Evolutionary conservation across 2,797 vertebrate genomes (phyloP), one percentile per base, ranked within the genome.

Genomic region (Chelidonichthys spinosus): DNA sequence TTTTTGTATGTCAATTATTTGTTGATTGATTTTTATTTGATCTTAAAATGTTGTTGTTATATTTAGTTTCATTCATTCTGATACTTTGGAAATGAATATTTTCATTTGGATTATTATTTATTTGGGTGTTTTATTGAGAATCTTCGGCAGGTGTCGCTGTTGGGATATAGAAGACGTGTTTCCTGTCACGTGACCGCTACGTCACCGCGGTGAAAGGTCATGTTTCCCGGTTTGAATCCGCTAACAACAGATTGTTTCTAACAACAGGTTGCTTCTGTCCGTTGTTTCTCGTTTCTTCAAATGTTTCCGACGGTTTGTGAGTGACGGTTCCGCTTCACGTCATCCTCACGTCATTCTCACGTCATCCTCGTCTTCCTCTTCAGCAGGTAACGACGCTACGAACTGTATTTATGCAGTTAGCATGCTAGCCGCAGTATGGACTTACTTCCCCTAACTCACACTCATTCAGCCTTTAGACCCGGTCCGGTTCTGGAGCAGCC

Each of bases 141-240:
- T 8, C 5, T 32, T 42, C 64, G 10, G 1, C 14, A 47, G 39
- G 35, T 4, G 56, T 55, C 64, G 49, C 56, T 62, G 56, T 67
- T 60, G 9, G 1, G 0, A 0, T 10, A 2, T 1, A 0, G 1
- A 7, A 6, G 35, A 0, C 13, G 4, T 7, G 10, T n/a, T 37
- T 47, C 7, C 33, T 3, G 66, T 54, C 10, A 65, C 25, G 15
- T 55, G 47, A 11, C 3, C 1, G 1, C 0, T 7, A 0, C 6
- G 18, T 33, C 50, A 53, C 74, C 13, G 68, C 49, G 32, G 13
- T 50, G 46, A 60, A 3, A 39, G 67, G 61, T 44, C 39, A 33
- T 1, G 66, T 8, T 18, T 39, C 74, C 53, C 5, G 15, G 62
- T 77, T 77, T 77, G 74, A 77, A 71, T 9, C 13, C 15, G 50